Evolutionary conservation across 2,888 invertebrate species (phyloP).

Genomic region (Polietes domitor): DNA sequence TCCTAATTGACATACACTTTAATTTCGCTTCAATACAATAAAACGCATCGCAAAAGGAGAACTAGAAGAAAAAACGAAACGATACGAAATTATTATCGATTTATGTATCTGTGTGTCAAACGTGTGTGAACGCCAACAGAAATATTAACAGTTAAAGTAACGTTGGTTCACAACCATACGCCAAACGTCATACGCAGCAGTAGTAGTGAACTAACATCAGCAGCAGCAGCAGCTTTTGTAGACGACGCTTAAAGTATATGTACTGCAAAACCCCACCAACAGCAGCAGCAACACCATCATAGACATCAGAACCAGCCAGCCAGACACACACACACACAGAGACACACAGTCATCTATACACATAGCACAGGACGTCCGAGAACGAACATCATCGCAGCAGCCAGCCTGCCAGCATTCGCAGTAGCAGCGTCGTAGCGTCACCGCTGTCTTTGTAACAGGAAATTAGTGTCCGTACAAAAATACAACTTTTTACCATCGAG

Average conservation of each 20-base stretch:
- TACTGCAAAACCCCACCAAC: neutral
- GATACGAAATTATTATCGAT: conserved; percentile 55
- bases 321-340: conserved; percentile 11
- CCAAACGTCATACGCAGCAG: conserved; percentile 8
- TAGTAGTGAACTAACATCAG: neutral
- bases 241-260: neutral
- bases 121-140: conserved; percentile 30
- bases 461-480: conserved; percentile 36
- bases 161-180: neutral
- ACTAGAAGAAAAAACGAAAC: neutral
- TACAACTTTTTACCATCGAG: neutral
- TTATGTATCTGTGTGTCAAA: conserved; percentile 53
- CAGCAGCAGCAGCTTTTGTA: neutral
- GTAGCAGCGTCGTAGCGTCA: neutral
- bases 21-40: neutral
- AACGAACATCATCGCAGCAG: conserved; percentile 24
- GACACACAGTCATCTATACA: neutral
- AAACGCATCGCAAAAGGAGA: conserved; percentile 12
- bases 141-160: conserved; percentile 54
- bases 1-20: neutral
- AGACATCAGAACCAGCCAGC: neutral
- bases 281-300: neutral
- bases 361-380: neutral
- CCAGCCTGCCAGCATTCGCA: neutral
- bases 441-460: conserved; percentile 25